Evolutionary conservation across 2,888 invertebrate species (phyloP).

Genomic region (Lasioglossum lativentre): DNA sequence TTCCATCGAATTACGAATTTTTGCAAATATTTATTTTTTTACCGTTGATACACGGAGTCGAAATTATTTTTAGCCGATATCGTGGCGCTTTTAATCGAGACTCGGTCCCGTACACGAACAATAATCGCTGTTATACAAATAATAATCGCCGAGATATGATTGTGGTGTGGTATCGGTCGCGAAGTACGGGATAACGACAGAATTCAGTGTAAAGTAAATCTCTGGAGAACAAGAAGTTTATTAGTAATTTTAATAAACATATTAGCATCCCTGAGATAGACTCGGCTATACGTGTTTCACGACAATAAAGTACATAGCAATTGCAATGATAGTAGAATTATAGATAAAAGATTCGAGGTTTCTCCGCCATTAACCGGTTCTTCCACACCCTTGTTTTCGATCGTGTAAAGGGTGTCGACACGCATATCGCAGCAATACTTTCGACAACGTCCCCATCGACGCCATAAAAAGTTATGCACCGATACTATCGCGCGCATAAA

Average conservation of each 20-base stretch:
- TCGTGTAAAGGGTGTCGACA: background rate
- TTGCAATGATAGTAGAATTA: background rate
- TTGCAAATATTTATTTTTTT: background rate
- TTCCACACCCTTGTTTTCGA: constrained; percentile 18
- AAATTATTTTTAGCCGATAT: constrained; percentile 11
- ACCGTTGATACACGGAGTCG: background rate
- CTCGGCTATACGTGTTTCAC: no score
- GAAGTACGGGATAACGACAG: no score
- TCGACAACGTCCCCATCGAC: constrained; percentile 34
- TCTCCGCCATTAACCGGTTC: background rate
- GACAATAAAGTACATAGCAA: no score
- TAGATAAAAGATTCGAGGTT: background rate
- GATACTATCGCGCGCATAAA: constrained; percentile 46
- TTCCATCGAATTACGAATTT: background rate
- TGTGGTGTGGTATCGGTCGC: no score
- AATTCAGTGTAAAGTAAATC: no score
- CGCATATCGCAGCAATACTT: constrained; percentile 23
- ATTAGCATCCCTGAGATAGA: no score
- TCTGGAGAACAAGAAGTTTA: no score
- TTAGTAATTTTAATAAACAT: no score
- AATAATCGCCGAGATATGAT: background rate
- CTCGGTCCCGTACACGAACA: background rate
- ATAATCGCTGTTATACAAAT: background rate
- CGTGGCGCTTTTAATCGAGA: background rate
- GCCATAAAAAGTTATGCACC: constrained; percentile 48